These are phyloP conservation scores for Melinaea menophilus DNA, from an alignment of 2,888 invertebrate genomes.

Conservation along the genomic window DNA sequence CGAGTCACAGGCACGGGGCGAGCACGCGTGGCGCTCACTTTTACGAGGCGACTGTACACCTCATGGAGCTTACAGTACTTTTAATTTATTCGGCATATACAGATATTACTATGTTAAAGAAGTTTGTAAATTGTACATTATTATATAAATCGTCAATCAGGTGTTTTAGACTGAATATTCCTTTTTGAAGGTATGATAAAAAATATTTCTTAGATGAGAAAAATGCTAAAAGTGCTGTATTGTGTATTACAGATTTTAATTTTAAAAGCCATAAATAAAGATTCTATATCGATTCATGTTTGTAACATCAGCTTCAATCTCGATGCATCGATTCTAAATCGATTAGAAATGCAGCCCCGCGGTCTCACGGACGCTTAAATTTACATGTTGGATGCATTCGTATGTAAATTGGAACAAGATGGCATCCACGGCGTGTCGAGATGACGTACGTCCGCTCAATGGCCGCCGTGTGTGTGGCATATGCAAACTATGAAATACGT, in stretches of 20 bases:
- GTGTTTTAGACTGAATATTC: too few relatives aligned
- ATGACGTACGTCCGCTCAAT: conserved; percentile 17
- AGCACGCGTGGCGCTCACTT: conserved; percentile 29
- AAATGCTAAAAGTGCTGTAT: too few relatives aligned
- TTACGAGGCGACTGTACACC: conserved; percentile 10
- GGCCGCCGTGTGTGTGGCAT: conserved; percentile 16
- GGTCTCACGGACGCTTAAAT: conserved; percentile 30
- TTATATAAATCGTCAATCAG: too few relatives aligned
- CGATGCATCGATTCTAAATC: conserved; percentile 25
- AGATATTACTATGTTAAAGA: too few relatives aligned
- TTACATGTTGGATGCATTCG: conserved; percentile 41
- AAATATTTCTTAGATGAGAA: too few relatives aligned
- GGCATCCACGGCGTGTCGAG: conserved; percentile 23
- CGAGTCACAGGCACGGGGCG: conserved; percentile 31
- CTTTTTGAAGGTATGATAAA: too few relatives aligned
- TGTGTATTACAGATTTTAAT: too few relatives aligned
- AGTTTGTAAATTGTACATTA: too few relatives aligned
- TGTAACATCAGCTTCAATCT: conserved; percentile 3
- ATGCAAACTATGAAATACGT: conserved; percentile 17
- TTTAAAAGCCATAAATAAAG: too few relatives aligned
- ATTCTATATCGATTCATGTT: not conserved
- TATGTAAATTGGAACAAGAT: conserved; percentile 40
- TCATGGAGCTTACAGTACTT: conserved; percentile 3
- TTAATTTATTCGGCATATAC: too few relatives aligned
- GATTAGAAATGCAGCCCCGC: conserved; percentile 25